Percentiles rank a stretch among this genome's conserved stretches.
phyloP scores from a whole-genome alignment of 64 coral and sea anemone genomes.

The Montipora sp. region DNA sequence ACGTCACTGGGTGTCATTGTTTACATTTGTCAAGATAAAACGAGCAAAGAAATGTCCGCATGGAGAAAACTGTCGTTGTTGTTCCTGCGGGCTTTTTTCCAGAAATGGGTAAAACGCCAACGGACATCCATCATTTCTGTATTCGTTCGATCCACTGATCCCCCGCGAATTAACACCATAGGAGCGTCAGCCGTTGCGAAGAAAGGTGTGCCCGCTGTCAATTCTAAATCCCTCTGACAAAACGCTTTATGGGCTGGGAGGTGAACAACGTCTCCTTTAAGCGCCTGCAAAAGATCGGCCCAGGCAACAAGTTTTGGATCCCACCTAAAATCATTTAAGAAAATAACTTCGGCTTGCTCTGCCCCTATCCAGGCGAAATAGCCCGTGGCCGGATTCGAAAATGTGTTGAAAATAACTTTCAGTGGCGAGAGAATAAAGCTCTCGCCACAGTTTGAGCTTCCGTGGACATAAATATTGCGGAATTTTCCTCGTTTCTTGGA shows the following conservation, averaged over 20 bases:
- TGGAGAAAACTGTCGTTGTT: conserved; percentile 31
- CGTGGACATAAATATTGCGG: conserved; percentile 57
- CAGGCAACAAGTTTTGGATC: conserved; percentile 51
- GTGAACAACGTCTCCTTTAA: conserved; percentile 67
- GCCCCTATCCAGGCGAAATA: conserved; percentile 69
- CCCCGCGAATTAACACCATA: background rate
- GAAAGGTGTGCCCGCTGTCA: background rate
- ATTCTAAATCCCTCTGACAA: conserved; percentile 1
- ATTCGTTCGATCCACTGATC: background rate
- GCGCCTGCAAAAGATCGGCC: conserved; percentile 53
- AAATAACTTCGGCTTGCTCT: conserved; percentile 47
- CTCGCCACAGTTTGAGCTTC: conserved; percentile 54
- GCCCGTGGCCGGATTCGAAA: conserved; percentile 68
- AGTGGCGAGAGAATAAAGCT: conserved; percentile 57
- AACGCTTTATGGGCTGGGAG: conserved; percentile 45
- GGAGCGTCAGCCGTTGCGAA: conserved; percentile 23
- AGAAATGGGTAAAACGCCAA: conserved; percentile 28
- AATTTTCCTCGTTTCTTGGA: conserved; percentile 43
- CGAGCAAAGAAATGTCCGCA: conserved; percentile 59
- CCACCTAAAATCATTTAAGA: conserved; percentile 73
- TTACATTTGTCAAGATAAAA: conserved; percentile 16
- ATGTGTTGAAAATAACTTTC: conserved; percentile 41
- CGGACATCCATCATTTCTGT: conserved; percentile 50
- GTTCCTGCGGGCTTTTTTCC: background rate
- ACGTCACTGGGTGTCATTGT: too few relatives aligned